phyloP scores from a whole-genome alignment of 2,113 vertebrate genomes.

The Xiphorhynchus elegans region DNA sequence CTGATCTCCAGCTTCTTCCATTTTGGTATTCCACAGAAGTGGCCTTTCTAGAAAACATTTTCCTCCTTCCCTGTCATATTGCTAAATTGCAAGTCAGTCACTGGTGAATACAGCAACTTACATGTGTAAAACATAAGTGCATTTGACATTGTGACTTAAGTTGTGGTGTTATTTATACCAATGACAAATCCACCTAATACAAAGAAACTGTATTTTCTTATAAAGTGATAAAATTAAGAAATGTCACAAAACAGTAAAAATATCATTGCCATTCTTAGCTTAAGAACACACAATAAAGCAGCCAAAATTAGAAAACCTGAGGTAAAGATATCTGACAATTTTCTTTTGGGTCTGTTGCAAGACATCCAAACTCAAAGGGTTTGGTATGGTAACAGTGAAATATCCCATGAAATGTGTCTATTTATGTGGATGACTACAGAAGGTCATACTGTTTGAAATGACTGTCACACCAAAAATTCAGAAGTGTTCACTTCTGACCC shows the following conservation, averaged over 20 bases:
- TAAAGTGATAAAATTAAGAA: neutral
- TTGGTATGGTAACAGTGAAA: neutral
- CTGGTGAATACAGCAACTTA: neutral
- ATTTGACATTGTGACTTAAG: neutral
- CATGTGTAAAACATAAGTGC: neutral
- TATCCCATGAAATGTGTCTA: neutral
- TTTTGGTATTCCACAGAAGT: neutral
- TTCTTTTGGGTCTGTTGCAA: neutral
- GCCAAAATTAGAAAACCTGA: neutral
- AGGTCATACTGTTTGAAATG: neutral
- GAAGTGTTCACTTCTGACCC: neutral
- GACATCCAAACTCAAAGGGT: neutral
- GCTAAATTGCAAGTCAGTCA: neutral
- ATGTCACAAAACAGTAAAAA: neutral
- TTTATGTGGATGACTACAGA: neutral
- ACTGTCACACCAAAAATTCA: neutral
- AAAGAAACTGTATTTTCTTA: neutral
- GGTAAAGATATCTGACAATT: neutral
- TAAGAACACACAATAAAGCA: neutral
- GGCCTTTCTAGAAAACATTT: neutral
- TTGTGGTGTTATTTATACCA: neutral
- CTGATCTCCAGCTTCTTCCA: neutral
- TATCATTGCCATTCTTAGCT: neutral
- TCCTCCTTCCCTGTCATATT: neutral
- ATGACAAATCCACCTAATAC: neutral